Conservation (phyloP, 2,888 invertebrate species). For the Sicus ferrugineus region DNA sequence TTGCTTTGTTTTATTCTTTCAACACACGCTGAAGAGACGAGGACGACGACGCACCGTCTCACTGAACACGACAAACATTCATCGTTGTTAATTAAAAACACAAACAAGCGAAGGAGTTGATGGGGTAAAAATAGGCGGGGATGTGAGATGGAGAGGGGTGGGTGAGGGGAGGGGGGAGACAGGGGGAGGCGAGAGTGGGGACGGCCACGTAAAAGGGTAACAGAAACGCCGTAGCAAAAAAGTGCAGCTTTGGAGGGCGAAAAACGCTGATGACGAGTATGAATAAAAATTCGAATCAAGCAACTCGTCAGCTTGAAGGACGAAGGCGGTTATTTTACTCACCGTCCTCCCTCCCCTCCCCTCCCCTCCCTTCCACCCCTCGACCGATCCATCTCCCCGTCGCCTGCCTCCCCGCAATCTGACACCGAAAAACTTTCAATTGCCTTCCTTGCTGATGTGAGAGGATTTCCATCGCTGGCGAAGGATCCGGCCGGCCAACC, state of each 20-base stretch:
- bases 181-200: not conserved
- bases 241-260: not conserved
- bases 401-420: conserved; percentile 6
- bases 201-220: conserved; percentile 22
- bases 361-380: not conserved
- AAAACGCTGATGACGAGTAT: conserved; percentile 19
- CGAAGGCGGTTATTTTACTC: too few relatives aligned
- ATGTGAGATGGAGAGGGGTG: not conserved
- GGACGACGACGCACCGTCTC: conserved; percentile 31
- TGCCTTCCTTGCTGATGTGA: not conserved
- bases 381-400: not conserved
- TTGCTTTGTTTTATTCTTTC: conserved; percentile 10
- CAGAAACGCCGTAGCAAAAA: conserved; percentile 11
- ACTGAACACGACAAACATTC: conserved; percentile 27
- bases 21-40: conserved; percentile 7
- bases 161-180: not conserved
- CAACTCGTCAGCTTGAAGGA: conserved; percentile 50
- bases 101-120: conserved; percentile 48
- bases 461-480: conserved; percentile 7
- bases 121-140: not conserved
- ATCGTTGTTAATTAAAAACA: conserved; percentile 56
- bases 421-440: conserved; percentile 9
- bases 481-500: not conserved
- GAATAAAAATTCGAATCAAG: conserved; percentile 39
- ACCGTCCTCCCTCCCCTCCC: too few relatives aligned